Base-by-base conservation (phyloP, 2,797 vertebrate species). In the Channallabes apus region DNA sequence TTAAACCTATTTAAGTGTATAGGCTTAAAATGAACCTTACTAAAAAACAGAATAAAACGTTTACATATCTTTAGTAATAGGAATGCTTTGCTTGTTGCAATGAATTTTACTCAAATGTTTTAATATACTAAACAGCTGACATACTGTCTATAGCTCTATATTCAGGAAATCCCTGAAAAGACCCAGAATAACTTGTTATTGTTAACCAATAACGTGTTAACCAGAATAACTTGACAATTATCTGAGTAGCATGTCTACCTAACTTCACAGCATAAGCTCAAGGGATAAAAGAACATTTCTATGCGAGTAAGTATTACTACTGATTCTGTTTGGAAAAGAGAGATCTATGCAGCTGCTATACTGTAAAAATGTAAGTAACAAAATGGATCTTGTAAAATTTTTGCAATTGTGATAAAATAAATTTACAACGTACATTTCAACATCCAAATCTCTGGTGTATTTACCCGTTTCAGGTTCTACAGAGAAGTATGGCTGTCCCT, bases 401-500 rank as follows among this genome's bases (percentile, higher is more conserved):
- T 27, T 8, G 7, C 38, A 56, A 29, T 41, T 41, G 38, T 41
- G 38, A 20, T 35, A 80, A 56, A 22, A 54, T 20, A 67, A 4
- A 76, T 59, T n/a, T 4, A 11, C 64, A 64, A 80, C 27, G 41
- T 46, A 46, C 38, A 5, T 64, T 35, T 79, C 5, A 38, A n/a
- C 32, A 62, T 41, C 5, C 22, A 38, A 24, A 35, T 6, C 18
- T 64, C 3, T 64, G 35, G 61, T 72, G 15, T 84, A 22, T 92
- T 93, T 89, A 98, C 97, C 97, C 85, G 97, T 97, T 87, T 99
- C 97, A 41, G 98, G 97, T 87, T 99, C 98, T 90, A 99, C 96
- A 46, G 98, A 98, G 92, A 99, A 99, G 85, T 99, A 99, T 0
- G 98, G 98, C 54, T 99, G 98, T 86, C 98, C 98, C 88, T 98